Base-by-base conservation (phyloP, 2,888 invertebrate genomes). In the Microdon myrmicae region DNA sequence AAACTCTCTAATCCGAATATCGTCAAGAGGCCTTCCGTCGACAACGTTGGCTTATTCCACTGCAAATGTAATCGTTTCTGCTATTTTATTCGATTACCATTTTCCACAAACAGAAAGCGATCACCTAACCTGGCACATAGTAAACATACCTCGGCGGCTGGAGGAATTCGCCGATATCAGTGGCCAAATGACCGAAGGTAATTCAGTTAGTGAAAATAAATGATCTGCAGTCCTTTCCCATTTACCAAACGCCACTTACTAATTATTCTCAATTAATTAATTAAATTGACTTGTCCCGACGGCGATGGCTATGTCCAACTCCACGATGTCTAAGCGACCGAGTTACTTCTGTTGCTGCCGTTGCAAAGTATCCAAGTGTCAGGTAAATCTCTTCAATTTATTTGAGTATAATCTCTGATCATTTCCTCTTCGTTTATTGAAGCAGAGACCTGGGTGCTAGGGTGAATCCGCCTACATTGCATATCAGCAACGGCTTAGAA, bases 241-340 rank as follows among this genome's bases (percentile, higher is more conserved):
- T 64, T 58, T 64, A 64, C 61, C 61, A 64, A 64, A 64, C 61
- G 61, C 61, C 61, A 64, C 58, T 64, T 64, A 64, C 61, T 64
- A 58, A 64, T 64, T 64, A 64, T 64, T 64, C 61, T 58, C 58
- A 64, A 64, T 64, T 64, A 64, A 64, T 64, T 64, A 64, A 64
- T 64, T 64, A 64, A 64, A 64, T 64, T 64, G 61, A 64, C 61
- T 64, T 64, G 61, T 64, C 61, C 61, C 28, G 51, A 38, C 39
- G 19, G 16, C n/a, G 61, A 10, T 6, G 23, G 26, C 16, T 6
- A 9, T 25, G 23, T 32, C 10, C 28, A 34, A 13, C 13, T 16
- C 10, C 6, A 34, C 17, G 25, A 9, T 37, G 19, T 26, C 13
- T 13, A 14, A 26, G 37, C 16, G 48, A 22, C 22, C 44, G n/a